These are phyloP conservation scores for Andrena praecox DNA, from an alignment of 2,888 invertebrate species.

Conservation along the genomic window DNA sequence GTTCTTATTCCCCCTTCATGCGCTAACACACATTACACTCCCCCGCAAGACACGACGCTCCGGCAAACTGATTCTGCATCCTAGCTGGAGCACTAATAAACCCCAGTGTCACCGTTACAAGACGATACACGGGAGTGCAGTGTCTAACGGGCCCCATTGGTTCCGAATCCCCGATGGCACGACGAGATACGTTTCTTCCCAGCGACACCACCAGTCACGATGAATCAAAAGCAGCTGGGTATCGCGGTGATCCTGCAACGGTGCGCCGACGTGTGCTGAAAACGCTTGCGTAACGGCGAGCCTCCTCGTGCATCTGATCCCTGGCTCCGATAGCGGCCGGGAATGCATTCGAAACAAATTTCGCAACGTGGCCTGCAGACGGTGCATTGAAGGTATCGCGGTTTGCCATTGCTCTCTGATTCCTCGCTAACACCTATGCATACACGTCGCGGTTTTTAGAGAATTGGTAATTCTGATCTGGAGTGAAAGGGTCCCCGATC, in stretches of 20 bases:
- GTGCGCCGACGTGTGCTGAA: not conserved
- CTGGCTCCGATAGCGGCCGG: not conserved
- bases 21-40: not conserved
- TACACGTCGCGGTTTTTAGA: too few relatives aligned
- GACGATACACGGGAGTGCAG: constrained; percentile 48
- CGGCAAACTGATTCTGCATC: constrained; percentile 47
- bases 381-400: not conserved
- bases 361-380: constrained; percentile 1
- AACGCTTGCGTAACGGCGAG: constrained; percentile 18
- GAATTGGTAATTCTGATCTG: too few relatives aligned
- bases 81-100: constrained; percentile 46
- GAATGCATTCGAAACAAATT: constrained; percentile 36
- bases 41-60: not conserved
- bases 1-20: constrained; percentile 9
- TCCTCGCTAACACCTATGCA: too few relatives aligned
- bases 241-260: constrained; percentile 18
- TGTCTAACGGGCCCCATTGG: constrained; percentile 37
- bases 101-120: constrained; percentile 31
- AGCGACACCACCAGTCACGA: constrained; percentile 40
- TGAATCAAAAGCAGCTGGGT: constrained; percentile 54
- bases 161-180: constrained; percentile 30
- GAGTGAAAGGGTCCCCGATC: too few relatives aligned
- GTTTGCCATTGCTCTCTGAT: not conserved
- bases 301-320: constrained; percentile 25
- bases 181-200: constrained; percentile 37